These are phyloP conservation scores for Isotomurus palustris DNA, from an alignment of 2,888 invertebrate species.

Conservation along the genomic window DNA sequence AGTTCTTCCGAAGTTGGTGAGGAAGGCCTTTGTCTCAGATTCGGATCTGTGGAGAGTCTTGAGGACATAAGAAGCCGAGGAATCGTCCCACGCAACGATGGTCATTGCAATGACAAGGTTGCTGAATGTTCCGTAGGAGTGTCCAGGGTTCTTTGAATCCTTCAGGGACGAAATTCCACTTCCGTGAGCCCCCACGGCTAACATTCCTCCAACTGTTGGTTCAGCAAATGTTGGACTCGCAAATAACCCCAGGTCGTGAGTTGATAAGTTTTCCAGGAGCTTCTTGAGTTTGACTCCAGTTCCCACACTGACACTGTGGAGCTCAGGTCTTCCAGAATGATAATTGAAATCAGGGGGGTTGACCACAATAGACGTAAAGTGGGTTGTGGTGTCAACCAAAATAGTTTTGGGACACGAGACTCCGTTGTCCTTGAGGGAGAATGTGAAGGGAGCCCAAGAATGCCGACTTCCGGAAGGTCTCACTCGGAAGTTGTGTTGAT, in stretches of 20 bases:
- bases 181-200: constrained; percentile 3
- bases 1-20: background rate
- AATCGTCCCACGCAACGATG: background rate
- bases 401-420: background rate
- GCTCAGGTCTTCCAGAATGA: background rate
- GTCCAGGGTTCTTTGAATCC: background rate
- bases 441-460: background rate
- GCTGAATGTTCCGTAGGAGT: background rate
- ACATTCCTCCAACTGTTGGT: background rate
- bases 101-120: background rate
- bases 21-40: background rate
- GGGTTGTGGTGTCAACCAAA: background rate
- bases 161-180: background rate
- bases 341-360: background rate
- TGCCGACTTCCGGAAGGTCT: background rate
- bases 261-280: background rate
- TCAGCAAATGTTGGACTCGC: background rate
- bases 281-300: background rate
- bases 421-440: background rate
- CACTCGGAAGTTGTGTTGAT: background rate
- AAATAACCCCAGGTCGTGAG: background rate
- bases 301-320: background rate
- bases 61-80: background rate
- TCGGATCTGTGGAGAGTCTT: background rate
- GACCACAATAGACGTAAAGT: background rate